Evolutionary conservation across 2,113 vertebrate genomes (phyloP).

Genomic region (Misgurnus mizolepis): DNA sequence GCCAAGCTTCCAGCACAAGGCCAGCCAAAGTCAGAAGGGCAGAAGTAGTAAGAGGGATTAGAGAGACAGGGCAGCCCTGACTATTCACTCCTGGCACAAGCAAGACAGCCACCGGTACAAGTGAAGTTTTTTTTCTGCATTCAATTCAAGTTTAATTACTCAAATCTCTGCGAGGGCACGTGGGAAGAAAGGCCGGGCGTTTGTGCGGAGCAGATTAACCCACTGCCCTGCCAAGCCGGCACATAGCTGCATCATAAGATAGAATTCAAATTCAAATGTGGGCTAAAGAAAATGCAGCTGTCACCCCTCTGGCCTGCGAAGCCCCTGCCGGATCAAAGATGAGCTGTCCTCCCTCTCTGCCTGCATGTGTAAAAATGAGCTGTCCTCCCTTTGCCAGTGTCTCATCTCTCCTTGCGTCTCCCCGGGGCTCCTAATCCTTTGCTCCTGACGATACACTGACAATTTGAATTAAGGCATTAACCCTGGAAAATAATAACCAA

Average conservation of each 20-base stretch:
- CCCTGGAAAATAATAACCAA: conserved; percentile 81
- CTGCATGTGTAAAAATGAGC: conserved; percentile 81
- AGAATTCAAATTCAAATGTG: conserved; percentile 90
- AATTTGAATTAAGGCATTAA: conserved; percentile 84
- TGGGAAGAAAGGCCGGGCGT: conserved; percentile 82
- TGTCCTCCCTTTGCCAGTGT: conserved; percentile 80
- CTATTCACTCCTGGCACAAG: conserved; percentile 79
- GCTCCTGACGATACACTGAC: conserved; percentile 81
- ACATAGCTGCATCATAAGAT: conserved; percentile 82
- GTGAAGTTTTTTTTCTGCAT: conserved; percentile 77
- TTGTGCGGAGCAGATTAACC: conserved; percentile 86
- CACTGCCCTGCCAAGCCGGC: conserved; percentile 84
- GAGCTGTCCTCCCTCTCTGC: conserved; percentile 81
- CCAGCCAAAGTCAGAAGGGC: conserved; percentile 85
- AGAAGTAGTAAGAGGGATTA: conserved; percentile 78
- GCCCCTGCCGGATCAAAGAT: conserved; percentile 88
- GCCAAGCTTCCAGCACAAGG: conserved; percentile 72
- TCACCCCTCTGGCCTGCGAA: conserved; percentile 87
- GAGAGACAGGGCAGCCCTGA: conserved; percentile 78
- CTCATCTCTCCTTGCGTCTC: conserved; percentile 67
- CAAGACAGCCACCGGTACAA: conserved; percentile 77
- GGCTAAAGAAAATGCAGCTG: conserved; percentile 84
- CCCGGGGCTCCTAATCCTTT: conserved; percentile 81
- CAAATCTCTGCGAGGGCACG: conserved; percentile 84
- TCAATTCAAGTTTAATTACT: conserved; percentile 88